These are phyloP conservation scores for Myodes glareolus DNA, from an alignment of 2,113 vertebrate genomes.

Conservation along the genomic window DNA sequence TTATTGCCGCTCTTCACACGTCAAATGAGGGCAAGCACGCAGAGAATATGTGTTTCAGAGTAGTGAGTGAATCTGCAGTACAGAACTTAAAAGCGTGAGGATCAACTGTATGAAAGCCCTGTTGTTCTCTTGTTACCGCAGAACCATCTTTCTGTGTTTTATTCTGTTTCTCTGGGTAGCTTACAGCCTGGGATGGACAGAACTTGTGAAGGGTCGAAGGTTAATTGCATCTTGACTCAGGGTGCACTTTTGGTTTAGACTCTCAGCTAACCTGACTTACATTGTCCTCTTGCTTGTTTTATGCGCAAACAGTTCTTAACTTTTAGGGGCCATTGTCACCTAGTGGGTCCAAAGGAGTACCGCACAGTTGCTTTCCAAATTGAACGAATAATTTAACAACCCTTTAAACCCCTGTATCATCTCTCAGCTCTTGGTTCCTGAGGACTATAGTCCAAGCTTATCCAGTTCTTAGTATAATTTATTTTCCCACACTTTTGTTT, in stretches of 20 bases:
- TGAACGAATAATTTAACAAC: constrained; percentile 47
- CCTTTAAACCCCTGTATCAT: not conserved
- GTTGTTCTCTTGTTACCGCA: not conserved
- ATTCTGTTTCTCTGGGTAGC: not conserved
- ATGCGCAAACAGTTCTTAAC: constrained; percentile 26
- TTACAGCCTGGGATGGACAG: not conserved
- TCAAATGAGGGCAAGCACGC: not conserved
- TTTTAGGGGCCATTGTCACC: not conserved
- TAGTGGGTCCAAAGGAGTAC: not conserved
- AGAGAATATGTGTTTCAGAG: not conserved
- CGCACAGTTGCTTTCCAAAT: not conserved
- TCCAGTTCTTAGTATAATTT: constrained; percentile 20
- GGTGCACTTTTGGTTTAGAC: constrained; percentile 1
- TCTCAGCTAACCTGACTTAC: constrained; percentile 22
- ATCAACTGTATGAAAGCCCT: not conserved
- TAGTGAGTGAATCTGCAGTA: not conserved
- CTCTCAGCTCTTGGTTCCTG: not conserved
- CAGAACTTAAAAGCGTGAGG: not conserved
- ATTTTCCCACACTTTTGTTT: not conserved
- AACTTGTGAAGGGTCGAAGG: not conserved
- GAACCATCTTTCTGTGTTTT: not conserved
- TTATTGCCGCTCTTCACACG: not conserved
- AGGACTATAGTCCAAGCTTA: constrained; percentile 19
- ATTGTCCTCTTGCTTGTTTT: constrained; percentile 16
- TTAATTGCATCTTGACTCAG: constrained; percentile 39